Evolutionary conservation across 2,888 invertebrate species (phyloP).

Genomic region (Cynaeus angustus): DNA sequence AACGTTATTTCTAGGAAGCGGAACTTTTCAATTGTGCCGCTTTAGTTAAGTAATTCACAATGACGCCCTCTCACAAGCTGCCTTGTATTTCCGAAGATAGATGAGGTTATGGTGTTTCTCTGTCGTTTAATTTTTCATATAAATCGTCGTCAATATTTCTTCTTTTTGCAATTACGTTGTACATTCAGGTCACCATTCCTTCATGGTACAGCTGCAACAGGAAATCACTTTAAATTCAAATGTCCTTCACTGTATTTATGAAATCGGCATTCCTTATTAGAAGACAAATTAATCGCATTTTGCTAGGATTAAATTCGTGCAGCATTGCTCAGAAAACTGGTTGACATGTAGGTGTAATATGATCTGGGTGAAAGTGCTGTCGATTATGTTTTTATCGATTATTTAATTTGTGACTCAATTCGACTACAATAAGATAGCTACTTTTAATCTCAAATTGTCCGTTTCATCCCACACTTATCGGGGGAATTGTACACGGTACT

Average conservation of each 20-base stretch:
- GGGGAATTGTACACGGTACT: too few species aligned
- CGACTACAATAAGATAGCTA: too few species aligned
- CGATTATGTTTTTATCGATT: too few species aligned
- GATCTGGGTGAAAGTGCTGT: too few species aligned
- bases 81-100: not conserved
- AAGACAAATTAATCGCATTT: conserved; percentile 10
- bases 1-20: not conserved
- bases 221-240: not conserved
- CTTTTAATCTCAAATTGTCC: too few species aligned
- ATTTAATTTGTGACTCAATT: too few species aligned
- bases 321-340: too few species aligned
- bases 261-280: not conserved
- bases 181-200: conserved; percentile 8
- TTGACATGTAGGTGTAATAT: too few species aligned
- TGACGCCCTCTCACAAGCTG: not conserved
- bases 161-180: not conserved
- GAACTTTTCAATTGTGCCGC: too few species aligned
- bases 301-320: too few species aligned
- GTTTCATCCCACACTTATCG: not conserved
- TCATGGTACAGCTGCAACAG: conserved; percentile 14
- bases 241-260: conserved; percentile 5
- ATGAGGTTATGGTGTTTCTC: conserved; percentile 1
- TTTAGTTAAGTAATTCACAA: not conserved
- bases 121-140: conserved; percentile 1
- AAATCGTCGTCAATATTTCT: not conserved